These are phyloP conservation scores for Conchocele bisecta DNA, from an alignment of 2,888 invertebrate species.

Conservation along the genomic window DNA sequence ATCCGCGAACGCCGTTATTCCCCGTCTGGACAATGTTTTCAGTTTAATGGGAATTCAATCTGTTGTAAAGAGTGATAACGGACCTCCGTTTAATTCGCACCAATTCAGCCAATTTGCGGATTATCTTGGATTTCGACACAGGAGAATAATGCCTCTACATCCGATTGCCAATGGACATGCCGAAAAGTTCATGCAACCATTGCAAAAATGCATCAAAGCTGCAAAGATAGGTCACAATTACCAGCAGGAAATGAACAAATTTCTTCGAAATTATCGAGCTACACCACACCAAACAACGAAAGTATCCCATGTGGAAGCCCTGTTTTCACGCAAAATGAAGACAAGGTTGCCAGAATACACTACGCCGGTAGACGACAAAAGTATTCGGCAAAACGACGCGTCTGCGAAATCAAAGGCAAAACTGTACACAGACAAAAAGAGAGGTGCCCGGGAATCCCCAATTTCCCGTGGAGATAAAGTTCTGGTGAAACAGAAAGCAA, in stretches of 20 bases:
- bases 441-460: no score
- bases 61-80: slow-evolving; percentile 51
- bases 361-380: no score
- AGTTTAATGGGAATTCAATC: slow-evolving; percentile 44
- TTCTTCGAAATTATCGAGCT: neutral
- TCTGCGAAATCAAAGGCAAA: no score
- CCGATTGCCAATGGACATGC: neutral
- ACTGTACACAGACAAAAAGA: no score
- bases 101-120: slow-evolving; percentile 39
- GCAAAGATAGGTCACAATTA: neutral
- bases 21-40: slow-evolving; percentile 46
- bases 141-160: slow-evolving; percentile 34
- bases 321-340: no score
- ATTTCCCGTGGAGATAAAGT: no score
- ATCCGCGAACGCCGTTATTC: slow-evolving; percentile 39
- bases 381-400: no score
- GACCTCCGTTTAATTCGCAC: slow-evolving; percentile 41
- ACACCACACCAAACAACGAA: neutral
- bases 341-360: no score
- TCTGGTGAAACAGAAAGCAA: no score
- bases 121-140: slow-evolving; percentile 24
- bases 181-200: neutral
- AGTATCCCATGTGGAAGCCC: no score
- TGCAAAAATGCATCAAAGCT: neutral
- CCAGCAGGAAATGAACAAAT: slow-evolving; percentile 8